Evolutionary conservation across 2,113 vertebrate genomes (phyloP).

Genomic region (Pluvialis apricaria): DNA sequence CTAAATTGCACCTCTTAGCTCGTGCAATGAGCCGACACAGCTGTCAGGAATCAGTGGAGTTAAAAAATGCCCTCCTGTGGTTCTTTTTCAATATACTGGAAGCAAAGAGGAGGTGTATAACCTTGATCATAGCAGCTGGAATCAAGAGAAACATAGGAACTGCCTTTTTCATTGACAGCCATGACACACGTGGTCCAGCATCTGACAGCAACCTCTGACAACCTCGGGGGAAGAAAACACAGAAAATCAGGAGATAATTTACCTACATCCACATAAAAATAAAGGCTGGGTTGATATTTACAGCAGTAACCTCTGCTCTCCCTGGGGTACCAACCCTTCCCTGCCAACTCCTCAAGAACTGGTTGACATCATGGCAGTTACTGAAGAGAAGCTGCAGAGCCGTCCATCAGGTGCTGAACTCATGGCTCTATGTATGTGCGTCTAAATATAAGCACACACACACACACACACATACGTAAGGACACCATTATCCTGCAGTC

Average conservation of each 20-base stretch:
- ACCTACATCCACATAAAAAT: neutral
- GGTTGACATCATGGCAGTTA: too few relatives aligned
- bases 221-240: neutral
- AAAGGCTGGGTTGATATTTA: neutral
- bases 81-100: neutral
- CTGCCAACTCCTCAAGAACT: neutral
- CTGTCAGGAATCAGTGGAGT: neutral
- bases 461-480: fast-evolving
- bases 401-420: neutral
- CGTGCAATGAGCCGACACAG: fast-evolving
- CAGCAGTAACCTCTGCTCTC: neutral
- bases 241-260: neutral
- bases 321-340: neutral
- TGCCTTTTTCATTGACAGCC: neutral
- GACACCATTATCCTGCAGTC: neutral
- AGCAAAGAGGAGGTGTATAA: neutral
- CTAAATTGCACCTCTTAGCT: neutral
- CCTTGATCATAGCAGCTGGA: neutral
- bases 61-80: neutral
- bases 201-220: neutral
- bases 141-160: neutral
- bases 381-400: neutral
- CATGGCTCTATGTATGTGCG: fast-evolving
- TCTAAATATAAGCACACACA: neutral
- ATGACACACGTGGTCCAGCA: neutral